Evolutionary conservation across 2,113 vertebrate genomes (phyloP), one percentile per base, ranked within the genome.

Genomic region (Pomatostomus ruficeps): DNA sequence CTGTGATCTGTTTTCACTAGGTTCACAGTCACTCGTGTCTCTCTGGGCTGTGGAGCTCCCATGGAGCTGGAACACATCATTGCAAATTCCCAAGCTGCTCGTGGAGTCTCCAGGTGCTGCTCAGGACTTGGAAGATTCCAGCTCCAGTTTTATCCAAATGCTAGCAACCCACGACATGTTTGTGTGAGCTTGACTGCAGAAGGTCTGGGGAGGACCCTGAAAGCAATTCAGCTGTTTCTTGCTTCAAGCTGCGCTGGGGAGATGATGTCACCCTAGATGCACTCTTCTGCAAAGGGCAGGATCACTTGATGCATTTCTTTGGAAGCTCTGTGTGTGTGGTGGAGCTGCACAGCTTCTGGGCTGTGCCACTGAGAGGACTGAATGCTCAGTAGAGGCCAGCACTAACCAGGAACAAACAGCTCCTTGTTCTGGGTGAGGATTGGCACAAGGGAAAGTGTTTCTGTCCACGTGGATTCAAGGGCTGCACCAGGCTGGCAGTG

Each of bases 371-470:
- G 49, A 14, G 25, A 54, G 16, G 28, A 19, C 38, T 2, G 1
- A 33, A 23, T 10, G 35, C 72, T 77, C 46, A 29, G 42, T 2
- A 66, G 70, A 42, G 45, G 25, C 5, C 10, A 58, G 14, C 11
- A 42, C 48, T 36, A 25, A 23, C 40, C 28, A 46, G 68, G 58
- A 88, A 9, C 25, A 33, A 71, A 59, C 4, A 6, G 16, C 51
- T 81, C 29, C 59, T 74, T n/a, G 1, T 49, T 70, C 19, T 19
- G 35, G 12, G 35, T 2, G n/a, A 82, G 22, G 31, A 23, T 5
- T 1, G 0, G 15, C 42, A 15, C 3, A 2, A 70, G 29, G 38
- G 19, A 58, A 38, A 35, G 35, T 0, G 0, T 66, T 70, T 54
- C 14, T 68, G 36, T 31, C 36, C 19, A 2, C n/a, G 9, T 18